Evolutionary conservation across 2,888 invertebrate species (phyloP).

Genomic region (Tricholauxania praeusta): DNA sequence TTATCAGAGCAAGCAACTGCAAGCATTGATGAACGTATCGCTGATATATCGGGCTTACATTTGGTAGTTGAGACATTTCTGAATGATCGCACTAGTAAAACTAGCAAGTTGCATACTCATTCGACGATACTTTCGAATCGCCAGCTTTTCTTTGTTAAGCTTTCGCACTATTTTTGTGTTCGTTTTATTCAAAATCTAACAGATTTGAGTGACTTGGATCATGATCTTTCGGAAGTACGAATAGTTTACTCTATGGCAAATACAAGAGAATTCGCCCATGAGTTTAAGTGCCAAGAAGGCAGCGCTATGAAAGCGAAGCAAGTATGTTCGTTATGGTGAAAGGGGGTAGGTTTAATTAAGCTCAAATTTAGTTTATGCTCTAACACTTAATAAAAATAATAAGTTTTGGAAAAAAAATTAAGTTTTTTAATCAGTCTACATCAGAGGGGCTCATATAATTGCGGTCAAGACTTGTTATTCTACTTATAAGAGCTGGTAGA

Average conservation of each 20-base stretch:
- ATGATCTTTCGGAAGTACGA: conserved; percentile 46
- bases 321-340: conserved; percentile 40
- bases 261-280: conserved; percentile 46
- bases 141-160: conserved; percentile 50
- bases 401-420: too few relatives aligned
- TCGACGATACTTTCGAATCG: conserved; percentile 28
- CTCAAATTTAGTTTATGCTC: too few relatives aligned
- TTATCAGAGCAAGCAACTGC: conserved; percentile 41
- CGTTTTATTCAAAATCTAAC: conserved; percentile 37
- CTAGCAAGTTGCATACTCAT: too few relatives aligned
- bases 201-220: conserved; percentile 32
- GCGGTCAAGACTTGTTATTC: too few relatives aligned
- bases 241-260: conserved; percentile 47
- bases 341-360: too few relatives aligned
- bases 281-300: conserved; percentile 41
- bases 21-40: conserved; percentile 49
- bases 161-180: conserved; percentile 51
- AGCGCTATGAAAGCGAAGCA: neutral
- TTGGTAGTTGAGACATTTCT: conserved; percentile 47
- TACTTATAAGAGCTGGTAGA: too few relatives aligned
- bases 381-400: too few relatives aligned
- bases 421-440: too few relatives aligned
- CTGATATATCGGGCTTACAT: conserved; percentile 51
- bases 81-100: neutral
- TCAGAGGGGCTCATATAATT: too few relatives aligned